phyloP scores from a whole-genome alignment of 2,797 vertebrate species.

The Smutsia gigantea region DNA sequence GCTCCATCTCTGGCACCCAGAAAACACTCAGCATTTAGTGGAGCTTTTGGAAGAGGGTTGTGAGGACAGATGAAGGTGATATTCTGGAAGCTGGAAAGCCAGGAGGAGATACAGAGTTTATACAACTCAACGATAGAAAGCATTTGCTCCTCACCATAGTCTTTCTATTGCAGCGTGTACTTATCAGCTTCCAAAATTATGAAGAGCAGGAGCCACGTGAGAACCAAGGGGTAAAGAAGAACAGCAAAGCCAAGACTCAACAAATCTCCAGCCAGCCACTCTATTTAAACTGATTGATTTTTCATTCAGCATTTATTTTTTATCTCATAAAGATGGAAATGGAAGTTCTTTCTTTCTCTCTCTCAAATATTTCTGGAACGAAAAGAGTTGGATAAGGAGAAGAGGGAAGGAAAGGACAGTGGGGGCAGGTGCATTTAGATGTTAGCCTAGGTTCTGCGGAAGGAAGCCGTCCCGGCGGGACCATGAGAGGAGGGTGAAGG shows the following conservation, averaged over 20 bases:
- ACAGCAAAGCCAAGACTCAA: background rate
- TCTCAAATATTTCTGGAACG: background rate
- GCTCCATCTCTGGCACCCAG: background rate
- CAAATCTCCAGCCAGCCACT: background rate
- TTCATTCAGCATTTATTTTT: background rate
- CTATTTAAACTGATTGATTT: background rate
- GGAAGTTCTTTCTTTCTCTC: background rate
- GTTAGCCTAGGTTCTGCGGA: background rate
- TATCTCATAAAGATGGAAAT: background rate
- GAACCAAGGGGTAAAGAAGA: background rate
- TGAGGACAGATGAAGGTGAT: background rate
- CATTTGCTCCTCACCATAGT: background rate
- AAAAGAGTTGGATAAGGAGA: background rate
- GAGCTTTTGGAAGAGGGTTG: background rate
- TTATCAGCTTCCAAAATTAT: conserved; percentile 39
- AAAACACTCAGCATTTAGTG: background rate
- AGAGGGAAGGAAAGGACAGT: background rate
- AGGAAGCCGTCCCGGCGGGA: background rate
- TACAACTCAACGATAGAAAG: background rate
- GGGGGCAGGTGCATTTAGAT: background rate
- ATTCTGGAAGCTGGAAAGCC: background rate
- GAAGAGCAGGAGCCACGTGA: background rate
- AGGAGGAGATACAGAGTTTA: background rate
- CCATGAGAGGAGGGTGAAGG: background rate
- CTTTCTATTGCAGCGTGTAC: background rate